A percentile compares a stretch with the other conserved stretches of the same genome.
Evolutionary conservation across 2,113 vertebrate genomes (phyloP).

Genomic region (Oreamnos americanus): DNA sequence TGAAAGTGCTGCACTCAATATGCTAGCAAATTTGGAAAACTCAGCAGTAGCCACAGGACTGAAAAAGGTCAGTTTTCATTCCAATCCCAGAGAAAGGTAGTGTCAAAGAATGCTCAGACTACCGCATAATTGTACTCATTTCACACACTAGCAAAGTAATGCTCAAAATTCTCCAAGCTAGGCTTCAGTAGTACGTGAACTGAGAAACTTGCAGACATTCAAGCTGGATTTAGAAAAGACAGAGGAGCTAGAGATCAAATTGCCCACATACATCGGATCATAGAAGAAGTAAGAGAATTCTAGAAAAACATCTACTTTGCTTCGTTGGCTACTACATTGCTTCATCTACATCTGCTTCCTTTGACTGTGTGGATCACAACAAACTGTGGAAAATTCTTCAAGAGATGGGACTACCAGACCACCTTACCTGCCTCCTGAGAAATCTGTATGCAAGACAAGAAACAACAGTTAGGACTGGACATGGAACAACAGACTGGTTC

Average conservation of each 20-base stretch:
- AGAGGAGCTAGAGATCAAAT: not conserved
- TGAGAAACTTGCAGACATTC: not conserved
- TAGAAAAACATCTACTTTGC: not conserved
- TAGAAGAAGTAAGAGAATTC: not conserved
- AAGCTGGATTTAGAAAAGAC: not conserved
- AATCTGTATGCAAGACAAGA: not conserved
- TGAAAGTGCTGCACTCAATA: not conserved
- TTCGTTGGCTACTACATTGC: not conserved
- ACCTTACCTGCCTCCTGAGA: not conserved
- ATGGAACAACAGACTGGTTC: not conserved
- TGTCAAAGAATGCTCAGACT: not conserved
- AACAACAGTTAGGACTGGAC: not conserved
- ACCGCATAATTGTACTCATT: not conserved
- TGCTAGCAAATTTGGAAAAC: not conserved
- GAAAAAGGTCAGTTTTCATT: not conserved
- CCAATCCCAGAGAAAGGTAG: not conserved
- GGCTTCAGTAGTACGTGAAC: not conserved
- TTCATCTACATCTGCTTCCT: not conserved
- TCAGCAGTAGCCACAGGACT: not conserved
- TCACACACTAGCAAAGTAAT: not conserved
- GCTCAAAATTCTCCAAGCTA: not conserved
- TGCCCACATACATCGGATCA: accelerated
- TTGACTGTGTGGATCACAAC: not conserved
- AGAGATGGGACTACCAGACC: not conserved
- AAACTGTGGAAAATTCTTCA: not conserved